Conservation (phyloP, 2,888 invertebrate species). For the Minunthozetes semirufus region DNA sequence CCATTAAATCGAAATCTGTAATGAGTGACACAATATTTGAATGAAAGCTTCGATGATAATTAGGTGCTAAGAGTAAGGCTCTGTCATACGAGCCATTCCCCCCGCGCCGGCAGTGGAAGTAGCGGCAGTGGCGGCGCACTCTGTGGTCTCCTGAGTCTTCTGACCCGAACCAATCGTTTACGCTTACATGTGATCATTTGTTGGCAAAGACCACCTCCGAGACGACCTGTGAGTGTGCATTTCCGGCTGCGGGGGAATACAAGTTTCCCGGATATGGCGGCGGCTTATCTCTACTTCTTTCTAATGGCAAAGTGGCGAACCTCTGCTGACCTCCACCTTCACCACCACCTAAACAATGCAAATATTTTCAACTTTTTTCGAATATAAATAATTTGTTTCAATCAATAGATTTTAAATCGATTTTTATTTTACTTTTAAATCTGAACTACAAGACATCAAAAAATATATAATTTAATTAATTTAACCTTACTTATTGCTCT, state of each 20-base stretch:
- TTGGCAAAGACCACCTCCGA: slow-evolving; percentile 5
- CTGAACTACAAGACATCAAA: too few species aligned
- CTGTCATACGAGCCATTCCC: slow-evolving; percentile 23
- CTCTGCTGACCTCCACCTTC: slow-evolving; percentile 36
- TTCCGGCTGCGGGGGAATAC: slow-evolving; percentile 34
- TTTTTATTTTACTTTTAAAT: too few species aligned
- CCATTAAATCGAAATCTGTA: not conserved
- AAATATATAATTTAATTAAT: too few species aligned
- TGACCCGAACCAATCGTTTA: slow-evolving; percentile 11
- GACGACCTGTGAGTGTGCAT: slow-evolving; percentile 12
- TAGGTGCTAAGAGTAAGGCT: not conserved
- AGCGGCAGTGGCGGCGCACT: slow-evolving; percentile 4
- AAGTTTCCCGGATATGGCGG: slow-evolving; percentile 40
- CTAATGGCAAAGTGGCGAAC: slow-evolving; percentile 37
- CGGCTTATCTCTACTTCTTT: slow-evolving; percentile 38
- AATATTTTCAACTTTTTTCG: not conserved
- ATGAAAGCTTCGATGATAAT: not conserved
- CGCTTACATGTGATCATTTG: slow-evolving; percentile 17
- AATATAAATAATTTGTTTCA: slow-evolving; percentile 20
- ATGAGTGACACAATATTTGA: not conserved
- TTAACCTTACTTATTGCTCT: too few species aligned
- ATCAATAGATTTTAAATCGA: too few species aligned
- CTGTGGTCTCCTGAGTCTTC: not conserved
- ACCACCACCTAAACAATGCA: slow-evolving; percentile 34
- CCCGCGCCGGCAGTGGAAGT: slow-evolving; percentile 18